A percentile compares a stretch with the other conserved stretches of the same genome.
Conservation (phyloP, 2,888 invertebrate genomes). For the Pristionchus japonicus region DNA sequence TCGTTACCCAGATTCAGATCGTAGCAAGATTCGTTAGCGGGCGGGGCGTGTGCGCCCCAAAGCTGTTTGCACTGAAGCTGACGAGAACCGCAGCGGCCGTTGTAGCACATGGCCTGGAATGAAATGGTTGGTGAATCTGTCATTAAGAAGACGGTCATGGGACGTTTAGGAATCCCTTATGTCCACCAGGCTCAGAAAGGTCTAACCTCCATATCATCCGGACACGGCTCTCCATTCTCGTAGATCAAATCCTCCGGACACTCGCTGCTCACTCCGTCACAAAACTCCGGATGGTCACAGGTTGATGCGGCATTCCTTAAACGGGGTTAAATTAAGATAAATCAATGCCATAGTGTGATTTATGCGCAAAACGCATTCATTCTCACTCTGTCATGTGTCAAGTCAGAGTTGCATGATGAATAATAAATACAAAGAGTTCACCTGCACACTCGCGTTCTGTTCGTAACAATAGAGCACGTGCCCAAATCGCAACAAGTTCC, state of each 20-base stretch:
- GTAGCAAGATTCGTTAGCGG: not conserved
- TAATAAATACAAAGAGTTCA: too few species aligned
- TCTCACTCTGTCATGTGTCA: too few species aligned
- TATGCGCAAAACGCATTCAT: too few species aligned
- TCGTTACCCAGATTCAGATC: too few species aligned
- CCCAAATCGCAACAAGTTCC: not conserved
- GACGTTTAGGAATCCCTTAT: too few species aligned
- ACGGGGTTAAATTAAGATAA: too few species aligned
- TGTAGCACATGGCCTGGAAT: too few species aligned
- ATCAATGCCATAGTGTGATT: not conserved
- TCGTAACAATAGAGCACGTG: not conserved
- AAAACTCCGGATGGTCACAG: conserved; percentile 77
- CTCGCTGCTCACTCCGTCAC: conserved; percentile 91
- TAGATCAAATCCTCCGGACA: conserved; percentile 91
- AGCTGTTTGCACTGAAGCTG: not conserved
- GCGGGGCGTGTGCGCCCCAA: not conserved
- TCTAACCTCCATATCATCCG: conserved; percentile 77
- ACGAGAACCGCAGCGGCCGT: not conserved
- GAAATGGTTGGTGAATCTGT: too few species aligned
- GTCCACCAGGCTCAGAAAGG: too few species aligned
- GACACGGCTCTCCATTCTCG: conserved; percentile 88
- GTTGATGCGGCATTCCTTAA: not conserved
- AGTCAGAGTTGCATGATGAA: too few species aligned
- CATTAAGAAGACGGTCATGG: too few species aligned
- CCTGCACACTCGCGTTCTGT: not conserved